Percentiles rank a stretch among this genome's conserved stretches.
These are phyloP conservation scores for Netelia virgata DNA, from an alignment of 2,888 invertebrate genomes.

Conservation along the genomic window DNA sequence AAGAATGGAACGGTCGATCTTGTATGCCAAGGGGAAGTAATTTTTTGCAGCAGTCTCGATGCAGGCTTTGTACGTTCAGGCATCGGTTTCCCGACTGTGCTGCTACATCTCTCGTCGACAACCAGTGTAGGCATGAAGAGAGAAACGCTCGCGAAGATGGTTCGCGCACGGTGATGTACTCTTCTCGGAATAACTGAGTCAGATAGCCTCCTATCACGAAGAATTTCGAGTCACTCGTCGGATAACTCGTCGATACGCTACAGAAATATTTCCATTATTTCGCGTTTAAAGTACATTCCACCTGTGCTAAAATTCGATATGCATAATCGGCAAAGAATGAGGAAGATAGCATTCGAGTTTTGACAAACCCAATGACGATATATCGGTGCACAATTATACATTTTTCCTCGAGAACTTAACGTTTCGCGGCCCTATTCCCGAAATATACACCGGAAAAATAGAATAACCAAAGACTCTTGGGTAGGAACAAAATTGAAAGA, in stretches of 20 bases:
- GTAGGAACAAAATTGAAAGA: slow-evolving; percentile 2
- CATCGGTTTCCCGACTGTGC: slow-evolving; percentile 1
- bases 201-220: slow-evolving; percentile 8
- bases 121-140: not conserved
- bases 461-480: not conserved
- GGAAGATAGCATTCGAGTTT: not conserved
- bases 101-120: not conserved
- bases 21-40: not conserved
- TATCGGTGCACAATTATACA: not conserved
- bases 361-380: not conserved
- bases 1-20: slow-evolving; percentile 8
- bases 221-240: not conserved
- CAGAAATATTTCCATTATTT: too few species aligned
- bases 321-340: not conserved
- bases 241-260: not conserved
- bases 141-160: slow-evolving; percentile 36
- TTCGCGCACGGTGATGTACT: slow-evolving; percentile 14
- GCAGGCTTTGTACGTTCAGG: not conserved
- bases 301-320: not conserved
- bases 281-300: too few species aligned
- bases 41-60: not conserved
- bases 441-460: not conserved
- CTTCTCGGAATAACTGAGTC: slow-evolving; percentile 34
- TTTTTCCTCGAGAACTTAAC: too few species aligned
- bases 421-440: too few species aligned